Conservation (phyloP, 2,113 vertebrate species). For the Choloepus hoffmanni region DNA sequence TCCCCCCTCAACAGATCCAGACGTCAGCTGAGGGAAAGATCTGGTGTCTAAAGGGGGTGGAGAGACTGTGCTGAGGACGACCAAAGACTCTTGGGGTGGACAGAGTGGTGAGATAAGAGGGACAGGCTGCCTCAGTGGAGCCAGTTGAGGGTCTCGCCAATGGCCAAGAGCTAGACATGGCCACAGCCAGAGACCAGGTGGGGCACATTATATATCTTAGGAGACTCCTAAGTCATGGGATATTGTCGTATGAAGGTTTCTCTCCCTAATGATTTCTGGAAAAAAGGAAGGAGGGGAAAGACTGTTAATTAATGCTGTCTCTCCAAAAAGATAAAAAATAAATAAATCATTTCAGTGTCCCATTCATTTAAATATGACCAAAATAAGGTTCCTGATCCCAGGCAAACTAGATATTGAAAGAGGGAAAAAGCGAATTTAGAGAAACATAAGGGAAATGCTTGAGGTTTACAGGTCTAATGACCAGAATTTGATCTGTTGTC, state of each 20-base stretch:
- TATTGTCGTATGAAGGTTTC: background rate
- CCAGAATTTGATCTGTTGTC: background rate
- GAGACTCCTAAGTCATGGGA: background rate
- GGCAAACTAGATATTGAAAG: background rate
- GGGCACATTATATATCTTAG: background rate
- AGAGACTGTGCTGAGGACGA: too few species aligned
- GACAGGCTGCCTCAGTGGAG: background rate
- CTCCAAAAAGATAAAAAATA: background rate
- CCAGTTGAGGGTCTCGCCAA: background rate
- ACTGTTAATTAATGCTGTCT: background rate
- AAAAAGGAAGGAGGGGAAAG: background rate
- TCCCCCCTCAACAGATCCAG: background rate
- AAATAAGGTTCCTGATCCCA: background rate
- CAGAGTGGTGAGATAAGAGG: background rate
- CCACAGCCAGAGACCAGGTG: background rate
- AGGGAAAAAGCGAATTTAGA: slow-evolving; percentile 32
- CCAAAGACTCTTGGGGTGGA: background rate
- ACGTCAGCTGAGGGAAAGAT: background rate
- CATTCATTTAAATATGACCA: background rate
- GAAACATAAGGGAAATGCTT: slow-evolving; percentile 5
- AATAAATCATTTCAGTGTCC: background rate
- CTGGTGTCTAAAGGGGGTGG: too few species aligned
- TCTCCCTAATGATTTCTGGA: background rate
- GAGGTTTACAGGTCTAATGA: background rate
- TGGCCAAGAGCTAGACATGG: background rate